These are phyloP conservation scores for Drosophila greeni DNA, from an alignment of 2,888 invertebrate genomes.

Conservation along the genomic window DNA sequence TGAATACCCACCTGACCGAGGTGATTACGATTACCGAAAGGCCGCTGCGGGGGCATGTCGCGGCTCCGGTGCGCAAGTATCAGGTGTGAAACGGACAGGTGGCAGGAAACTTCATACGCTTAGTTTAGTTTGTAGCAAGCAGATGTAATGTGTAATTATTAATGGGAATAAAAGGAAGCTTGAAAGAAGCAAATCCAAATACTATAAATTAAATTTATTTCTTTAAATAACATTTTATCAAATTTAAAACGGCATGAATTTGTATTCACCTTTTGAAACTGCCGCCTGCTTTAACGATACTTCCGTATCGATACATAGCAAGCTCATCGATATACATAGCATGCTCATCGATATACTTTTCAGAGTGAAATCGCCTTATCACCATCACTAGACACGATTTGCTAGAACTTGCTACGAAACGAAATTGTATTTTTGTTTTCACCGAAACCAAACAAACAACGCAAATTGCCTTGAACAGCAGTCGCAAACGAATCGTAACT, in stretches of 20 bases:
- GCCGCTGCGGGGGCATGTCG: neutral
- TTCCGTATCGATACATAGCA: neutral
- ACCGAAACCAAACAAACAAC: conserved; percentile 3
- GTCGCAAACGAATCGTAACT: neutral
- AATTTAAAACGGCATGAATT: neutral
- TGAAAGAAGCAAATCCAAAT: neutral
- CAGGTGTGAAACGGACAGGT: conserved; percentile 9
- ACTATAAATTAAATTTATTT: neutral
- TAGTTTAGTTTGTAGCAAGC: conserved; percentile 13
- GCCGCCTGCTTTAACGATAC: neutral
- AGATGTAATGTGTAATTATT: conserved; percentile 28
- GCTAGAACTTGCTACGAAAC: conserved; percentile 35
- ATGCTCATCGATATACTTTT: too few relatives aligned
- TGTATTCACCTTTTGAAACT: too few relatives aligned
- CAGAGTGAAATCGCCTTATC: neutral
- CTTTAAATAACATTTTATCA: too few relatives aligned
- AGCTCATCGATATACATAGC: conserved; percentile 4
- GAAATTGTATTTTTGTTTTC: conserved; percentile 9
- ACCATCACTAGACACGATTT: conserved; percentile 3
- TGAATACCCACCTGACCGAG: conserved; percentile 69
- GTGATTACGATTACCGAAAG: conserved; percentile 36
- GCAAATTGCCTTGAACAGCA: neutral
- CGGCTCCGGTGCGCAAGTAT: conserved; percentile 47
- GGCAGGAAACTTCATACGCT: neutral
- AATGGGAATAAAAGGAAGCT: conserved; percentile 4